Evolutionary conservation across 2,888 invertebrate genomes (phyloP).

Genomic region (Clepsis dumicolana): DNA sequence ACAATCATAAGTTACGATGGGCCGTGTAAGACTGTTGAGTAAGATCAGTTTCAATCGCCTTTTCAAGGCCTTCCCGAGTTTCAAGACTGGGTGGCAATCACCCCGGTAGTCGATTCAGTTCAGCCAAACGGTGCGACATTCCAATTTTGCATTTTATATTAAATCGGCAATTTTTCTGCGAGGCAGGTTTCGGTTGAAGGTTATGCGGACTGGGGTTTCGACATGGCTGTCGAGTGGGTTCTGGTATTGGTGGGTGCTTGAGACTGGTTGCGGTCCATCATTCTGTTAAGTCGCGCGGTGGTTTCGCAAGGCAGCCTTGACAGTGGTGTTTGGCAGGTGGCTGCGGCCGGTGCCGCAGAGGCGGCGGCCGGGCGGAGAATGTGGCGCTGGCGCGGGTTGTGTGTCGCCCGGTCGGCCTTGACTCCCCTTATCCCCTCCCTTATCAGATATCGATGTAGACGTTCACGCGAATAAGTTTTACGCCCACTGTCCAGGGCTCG

Average conservation of each 20-base stretch:
- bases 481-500: neutral
- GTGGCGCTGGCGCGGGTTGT: slow-evolving; percentile 75
- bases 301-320: slow-evolving; percentile 82
- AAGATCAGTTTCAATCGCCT: slow-evolving; percentile 26
- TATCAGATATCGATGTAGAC: slow-evolving; percentile 49
- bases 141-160: slow-evolving; percentile 46
- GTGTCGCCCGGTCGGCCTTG: slow-evolving; percentile 80
- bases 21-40: slow-evolving; percentile 28
- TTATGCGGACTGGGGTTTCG: slow-evolving; percentile 62
- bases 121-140: slow-evolving; percentile 45
- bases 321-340: slow-evolving; percentile 75
- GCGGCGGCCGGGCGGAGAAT: slow-evolving; percentile 79
- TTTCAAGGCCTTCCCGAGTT: slow-evolving; percentile 53
- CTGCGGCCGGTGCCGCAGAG: slow-evolving; percentile 49
- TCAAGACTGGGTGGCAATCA: slow-evolving; percentile 54
- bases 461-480: neutral
- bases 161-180: slow-evolving; percentile 47
- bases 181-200: slow-evolving; percentile 54
- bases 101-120: slow-evolving; percentile 53
- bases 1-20: slow-evolving; percentile 22
- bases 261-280: slow-evolving; percentile 46
- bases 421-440: slow-evolving; percentile 69
- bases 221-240: slow-evolving; percentile 64
- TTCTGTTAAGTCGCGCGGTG: slow-evolving; percentile 55
- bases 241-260: slow-evolving; percentile 53